phyloP scores from a whole-genome alignment of 2,888 invertebrate species.

The Lithophane semibrunnea region DNA sequence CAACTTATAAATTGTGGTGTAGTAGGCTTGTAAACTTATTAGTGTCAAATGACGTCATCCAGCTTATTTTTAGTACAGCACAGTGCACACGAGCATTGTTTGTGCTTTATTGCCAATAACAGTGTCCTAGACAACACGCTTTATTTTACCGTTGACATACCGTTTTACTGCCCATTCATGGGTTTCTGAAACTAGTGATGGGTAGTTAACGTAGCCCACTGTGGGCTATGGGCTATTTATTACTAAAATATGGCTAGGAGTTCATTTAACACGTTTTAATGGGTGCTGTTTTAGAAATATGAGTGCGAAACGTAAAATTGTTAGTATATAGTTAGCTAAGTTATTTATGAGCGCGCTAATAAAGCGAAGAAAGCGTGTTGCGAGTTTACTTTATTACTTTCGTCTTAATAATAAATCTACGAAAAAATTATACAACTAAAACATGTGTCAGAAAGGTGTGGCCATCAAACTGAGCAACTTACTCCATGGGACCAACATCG shows the following conservation, averaged over 20 bases:
- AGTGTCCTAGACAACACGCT: conserved; percentile 50
- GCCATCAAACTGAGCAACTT: background rate
- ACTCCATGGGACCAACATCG: background rate
- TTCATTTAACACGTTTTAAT: conserved; percentile 56
- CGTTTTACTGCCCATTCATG: conserved; percentile 65
- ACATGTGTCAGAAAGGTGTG: background rate
- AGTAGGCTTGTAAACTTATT: no score
- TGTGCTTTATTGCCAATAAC: conserved; percentile 65
- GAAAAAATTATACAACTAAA: background rate
- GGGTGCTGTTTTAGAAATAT: conserved; percentile 50
- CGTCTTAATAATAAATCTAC: background rate
- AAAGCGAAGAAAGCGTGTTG: conserved; percentile 3
- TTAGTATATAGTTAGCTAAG: conserved; percentile 31
- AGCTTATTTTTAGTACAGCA: conserved; percentile 59
- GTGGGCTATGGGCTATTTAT: conserved; percentile 36
- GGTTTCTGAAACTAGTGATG: conserved; percentile 53
- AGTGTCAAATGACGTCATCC: conserved; percentile 44
- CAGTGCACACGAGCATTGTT: conserved; percentile 53
- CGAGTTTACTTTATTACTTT: conserved; percentile 12
- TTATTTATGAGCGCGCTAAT: conserved; percentile 19
- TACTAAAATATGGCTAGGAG: conserved; percentile 45
- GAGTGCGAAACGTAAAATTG: conserved; percentile 41
- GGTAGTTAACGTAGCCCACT: conserved; percentile 48
- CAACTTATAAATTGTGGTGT: no score
- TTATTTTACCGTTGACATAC: conserved; percentile 67